Evolutionary conservation across 2,888 invertebrate species (phyloP).

Genomic region (Mythimna vitellina): DNA sequence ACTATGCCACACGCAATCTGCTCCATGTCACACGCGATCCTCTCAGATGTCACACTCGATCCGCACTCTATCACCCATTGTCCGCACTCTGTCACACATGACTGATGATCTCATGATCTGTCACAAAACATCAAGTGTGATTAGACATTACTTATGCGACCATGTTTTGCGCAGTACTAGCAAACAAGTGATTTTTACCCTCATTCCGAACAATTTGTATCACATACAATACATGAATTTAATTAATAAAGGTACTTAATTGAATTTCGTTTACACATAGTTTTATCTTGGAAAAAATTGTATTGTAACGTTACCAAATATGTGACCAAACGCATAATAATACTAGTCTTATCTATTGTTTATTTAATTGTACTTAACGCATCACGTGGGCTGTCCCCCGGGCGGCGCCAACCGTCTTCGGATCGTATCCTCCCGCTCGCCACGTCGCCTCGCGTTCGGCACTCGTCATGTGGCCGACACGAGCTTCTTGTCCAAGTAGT

Average conservation of each 20-base stretch:
- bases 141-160: background rate
- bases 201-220: background rate
- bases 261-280: background rate
- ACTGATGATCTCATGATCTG: too few species aligned
- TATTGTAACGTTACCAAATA: conserved; percentile 34
- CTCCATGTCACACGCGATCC: too few species aligned
- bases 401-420: background rate
- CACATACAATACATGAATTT: background rate
- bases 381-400: background rate
- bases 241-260: background rate
- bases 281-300: background rate
- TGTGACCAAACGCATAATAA: conserved; percentile 32
- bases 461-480: background rate
- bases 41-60: too few species aligned
- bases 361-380: background rate
- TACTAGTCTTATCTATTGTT: conserved; percentile 7
- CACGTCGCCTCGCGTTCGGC: background rate
- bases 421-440: background rate
- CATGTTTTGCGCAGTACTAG: background rate
- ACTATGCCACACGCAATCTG: too few species aligned
- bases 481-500: conserved; percentile 2
- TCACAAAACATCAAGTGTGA: background rate
- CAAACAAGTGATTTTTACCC: background rate
- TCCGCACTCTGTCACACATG: background rate
- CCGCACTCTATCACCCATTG: too few species aligned